These are phyloP conservation scores for Lota lota DNA, from an alignment of 2,113 vertebrate species.

Conservation along the genomic window DNA sequence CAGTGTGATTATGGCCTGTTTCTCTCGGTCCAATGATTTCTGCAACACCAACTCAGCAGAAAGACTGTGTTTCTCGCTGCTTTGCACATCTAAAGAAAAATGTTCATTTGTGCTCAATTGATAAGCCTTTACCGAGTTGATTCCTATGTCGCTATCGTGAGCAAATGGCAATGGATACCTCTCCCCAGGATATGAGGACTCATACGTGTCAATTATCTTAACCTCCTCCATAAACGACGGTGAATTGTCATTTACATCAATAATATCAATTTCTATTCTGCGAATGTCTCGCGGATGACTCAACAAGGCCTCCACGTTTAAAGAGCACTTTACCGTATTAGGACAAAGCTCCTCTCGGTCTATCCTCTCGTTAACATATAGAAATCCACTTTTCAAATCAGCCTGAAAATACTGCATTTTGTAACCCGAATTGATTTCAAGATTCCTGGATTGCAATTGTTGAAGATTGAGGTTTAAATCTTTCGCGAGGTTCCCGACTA, in stretches of 20 bases:
- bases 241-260: constrained; percentile 73
- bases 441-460: constrained; percentile 49
- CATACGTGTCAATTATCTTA: constrained; percentile 45
- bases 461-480: constrained; percentile 65
- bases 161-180: constrained; percentile 55
- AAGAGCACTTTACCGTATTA: constrained; percentile 52
- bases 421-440: constrained; percentile 58
- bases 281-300: constrained; percentile 63
- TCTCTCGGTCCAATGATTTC: constrained; percentile 67
- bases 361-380: constrained; percentile 65
- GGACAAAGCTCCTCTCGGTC: constrained; percentile 72
- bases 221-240: constrained; percentile 54
- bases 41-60: constrained; percentile 68
- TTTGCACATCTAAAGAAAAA: constrained; percentile 69
- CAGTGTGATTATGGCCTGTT: constrained; percentile 51
- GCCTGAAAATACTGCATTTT: constrained; percentile 63
- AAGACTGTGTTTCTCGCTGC: constrained; percentile 64
- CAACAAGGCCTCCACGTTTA: constrained; percentile 63
- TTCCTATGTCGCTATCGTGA: constrained; percentile 61
- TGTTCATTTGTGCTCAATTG: constrained; percentile 66
- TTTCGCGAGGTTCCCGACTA: constrained; percentile 72
- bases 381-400: constrained; percentile 57
- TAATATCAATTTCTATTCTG: constrained; percentile 61
- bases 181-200: constrained; percentile 54
- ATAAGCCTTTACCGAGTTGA: constrained; percentile 65